Percentiles rank a stretch among this genome's conserved stretches.
These are phyloP conservation scores for Babylonia areolata DNA, from an alignment of 1,140 invertebrate species.

Conservation along the genomic window DNA sequence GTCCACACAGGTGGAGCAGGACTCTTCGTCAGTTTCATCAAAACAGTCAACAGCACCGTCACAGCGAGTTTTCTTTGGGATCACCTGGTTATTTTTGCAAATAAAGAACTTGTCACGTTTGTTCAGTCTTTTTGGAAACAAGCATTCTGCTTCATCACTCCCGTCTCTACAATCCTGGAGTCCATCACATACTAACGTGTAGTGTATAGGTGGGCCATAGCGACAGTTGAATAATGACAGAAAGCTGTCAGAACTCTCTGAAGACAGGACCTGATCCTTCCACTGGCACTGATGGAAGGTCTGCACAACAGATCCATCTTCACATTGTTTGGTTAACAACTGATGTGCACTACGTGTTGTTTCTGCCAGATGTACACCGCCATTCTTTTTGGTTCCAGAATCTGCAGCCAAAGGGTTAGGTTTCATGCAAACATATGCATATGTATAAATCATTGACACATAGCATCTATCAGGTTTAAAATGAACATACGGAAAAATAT, in stretches of 20 bases:
- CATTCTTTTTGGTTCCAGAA: no score
- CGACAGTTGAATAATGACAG: slow-evolving; percentile 5
- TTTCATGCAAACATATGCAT: slow-evolving; percentile 28
- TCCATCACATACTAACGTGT: no score
- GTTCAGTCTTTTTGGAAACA: neutral
- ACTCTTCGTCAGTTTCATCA: slow-evolving; percentile 37
- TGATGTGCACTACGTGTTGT: neutral
- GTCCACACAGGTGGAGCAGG: slow-evolving; percentile 28
- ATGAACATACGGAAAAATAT: no score
- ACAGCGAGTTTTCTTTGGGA: neutral
- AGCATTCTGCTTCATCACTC: slow-evolving; percentile 33
- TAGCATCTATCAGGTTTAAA: no score
- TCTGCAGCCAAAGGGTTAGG: neutral
- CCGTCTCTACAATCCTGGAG: slow-evolving; percentile 24
- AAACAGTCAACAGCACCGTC: slow-evolving; percentile 39
- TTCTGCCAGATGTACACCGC: neutral
- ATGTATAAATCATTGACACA: no score
- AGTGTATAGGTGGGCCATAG: no score
- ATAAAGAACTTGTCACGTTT: neutral
- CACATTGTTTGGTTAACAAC: slow-evolving; percentile 23
- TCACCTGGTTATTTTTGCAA: slow-evolving; percentile 31
- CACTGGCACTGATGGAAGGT: no score
- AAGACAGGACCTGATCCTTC: neutral
- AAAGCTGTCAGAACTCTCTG: neutral
- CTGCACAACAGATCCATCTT: no score